A percentile compares a stretch with the other conserved stretches of the same genome.
These are phyloP conservation scores for Hydropotes inermis DNA, from an alignment of 2,113 vertebrate species.

Conservation along the genomic window DNA sequence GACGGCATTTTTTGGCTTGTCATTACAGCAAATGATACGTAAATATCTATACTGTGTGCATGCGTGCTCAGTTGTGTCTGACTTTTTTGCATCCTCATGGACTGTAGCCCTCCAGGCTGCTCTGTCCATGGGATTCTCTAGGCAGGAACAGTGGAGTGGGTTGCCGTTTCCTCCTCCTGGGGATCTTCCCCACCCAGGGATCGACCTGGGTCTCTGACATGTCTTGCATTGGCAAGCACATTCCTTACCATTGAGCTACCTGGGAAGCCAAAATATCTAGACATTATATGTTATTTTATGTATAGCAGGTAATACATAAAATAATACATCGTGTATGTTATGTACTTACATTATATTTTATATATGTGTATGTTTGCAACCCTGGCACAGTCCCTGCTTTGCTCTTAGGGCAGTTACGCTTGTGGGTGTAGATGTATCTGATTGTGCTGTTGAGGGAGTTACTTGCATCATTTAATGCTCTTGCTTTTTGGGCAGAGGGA, in stretches of 20 bases:
- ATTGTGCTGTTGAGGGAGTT: neutral
- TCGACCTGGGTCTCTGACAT: neutral
- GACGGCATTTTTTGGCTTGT: neutral
- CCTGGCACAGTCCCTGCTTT: neutral
- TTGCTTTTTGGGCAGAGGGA: neutral
- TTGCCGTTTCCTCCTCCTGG: neutral
- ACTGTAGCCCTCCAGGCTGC: neutral
- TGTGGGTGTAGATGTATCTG: fast-evolving
- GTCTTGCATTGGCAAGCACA: neutral
- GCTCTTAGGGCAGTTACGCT: neutral
- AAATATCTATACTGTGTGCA: neutral
- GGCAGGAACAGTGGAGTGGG: neutral
- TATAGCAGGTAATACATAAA: neutral
- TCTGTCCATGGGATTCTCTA: neutral
- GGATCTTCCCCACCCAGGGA: neutral
- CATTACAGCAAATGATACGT: neutral
- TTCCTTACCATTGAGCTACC: neutral
- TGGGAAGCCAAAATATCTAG: neutral
- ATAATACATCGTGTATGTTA: neutral
- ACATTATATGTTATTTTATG: neutral
- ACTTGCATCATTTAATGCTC: neutral
- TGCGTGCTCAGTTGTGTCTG: neutral
- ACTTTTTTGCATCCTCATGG: fast-evolving
- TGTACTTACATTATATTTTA: neutral
- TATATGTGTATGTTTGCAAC: neutral